Evolutionary conservation across 2,797 vertebrate genomes (phyloP).

Genomic region (Enteromius thamalakanensis): DNA sequence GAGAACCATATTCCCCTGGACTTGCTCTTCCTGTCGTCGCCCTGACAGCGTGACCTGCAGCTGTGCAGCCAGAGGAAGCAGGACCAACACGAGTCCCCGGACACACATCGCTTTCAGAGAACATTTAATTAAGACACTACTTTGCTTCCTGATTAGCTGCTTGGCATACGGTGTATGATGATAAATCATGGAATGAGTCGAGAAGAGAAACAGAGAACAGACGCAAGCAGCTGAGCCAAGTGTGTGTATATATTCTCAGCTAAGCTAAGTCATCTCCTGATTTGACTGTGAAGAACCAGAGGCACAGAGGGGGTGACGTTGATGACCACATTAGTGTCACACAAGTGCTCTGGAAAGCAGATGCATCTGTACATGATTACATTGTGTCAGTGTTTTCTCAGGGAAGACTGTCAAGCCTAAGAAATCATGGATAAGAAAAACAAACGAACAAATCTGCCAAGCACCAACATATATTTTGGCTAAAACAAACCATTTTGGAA

Average conservation of each 20-base stretch:
- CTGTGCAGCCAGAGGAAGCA: constrained; percentile 51
- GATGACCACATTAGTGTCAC: constrained; percentile 46
- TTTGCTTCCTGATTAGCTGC: constrained; percentile 60
- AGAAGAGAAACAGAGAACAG: constrained; percentile 32
- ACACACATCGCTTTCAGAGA: constrained; percentile 49
- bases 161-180: constrained; percentile 49
- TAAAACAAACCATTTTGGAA: neutral
- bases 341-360: constrained; percentile 37
- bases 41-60: constrained; percentile 53
- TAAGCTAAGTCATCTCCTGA: constrained; percentile 32
- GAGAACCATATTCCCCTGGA: constrained; percentile 52
- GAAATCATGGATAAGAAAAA: constrained; percentile 19
- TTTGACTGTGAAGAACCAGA: constrained; percentile 23
- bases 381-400: constrained; percentile 37
- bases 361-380: constrained; percentile 37
- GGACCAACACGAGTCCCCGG: constrained; percentile 44
- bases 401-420: constrained; percentile 36
- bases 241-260: constrained; percentile 11
- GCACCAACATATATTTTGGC: constrained; percentile 6
- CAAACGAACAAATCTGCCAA: constrained; percentile 26
- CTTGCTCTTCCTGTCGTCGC: constrained; percentile 55
- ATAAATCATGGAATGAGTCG: constrained; percentile 52
- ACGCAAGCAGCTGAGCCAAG: constrained; percentile 9
- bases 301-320: constrained; percentile 33
- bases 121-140: constrained; percentile 55